Base-by-base conservation (phyloP, 1,140 invertebrate species). In the Euwallacea similis region DNA sequence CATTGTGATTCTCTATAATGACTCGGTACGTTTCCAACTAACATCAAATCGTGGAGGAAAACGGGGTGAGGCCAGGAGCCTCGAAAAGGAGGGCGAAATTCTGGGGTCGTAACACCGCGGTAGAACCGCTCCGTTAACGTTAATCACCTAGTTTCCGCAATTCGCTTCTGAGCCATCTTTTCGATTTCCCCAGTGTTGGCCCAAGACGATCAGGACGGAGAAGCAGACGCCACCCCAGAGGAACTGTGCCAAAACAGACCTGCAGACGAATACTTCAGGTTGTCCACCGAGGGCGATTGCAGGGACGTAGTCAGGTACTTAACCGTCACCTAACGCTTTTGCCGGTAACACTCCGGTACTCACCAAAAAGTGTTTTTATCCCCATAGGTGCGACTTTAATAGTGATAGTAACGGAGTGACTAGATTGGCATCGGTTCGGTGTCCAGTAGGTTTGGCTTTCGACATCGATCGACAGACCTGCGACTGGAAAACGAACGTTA, bases 401-500 rank as follows among this genome's bases (percentile, higher is more conserved):
- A 92, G 85, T 79, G 91, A 94, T 84, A 92, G 90, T 80, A 91
- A 90, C 80, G 92, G 92, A 71, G 88, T 89, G 66, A 94, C 90
- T 78, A 88, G 94, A 80, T 86, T 96, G 82, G 93, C 93, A 66
- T 89, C 91, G 67, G 92, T 96, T 75, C 86, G 90, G 77, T 97
- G 95, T 83, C 93, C 94, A 72, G 90, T 88, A 78, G 93, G 94
- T 83, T 87, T 97, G 80, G 93, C 93, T 79, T 97, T 97, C 86
- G 95, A 97, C 88, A 92, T 97, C 82, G 90, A 94, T 83, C 88
- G 93, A 78, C 94, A 97, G 83, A 96, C 94, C 74, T 97, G 95
- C 86, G 94, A 96, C 85, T 97, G 94, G 93, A 96, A 95, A 88
- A 90, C 91, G 79, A 91, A 95, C 87, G 94, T 96, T 85, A 93